phyloP scores from a whole-genome alignment of 2,113 vertebrate genomes.

The Mugil cephalus region DNA sequence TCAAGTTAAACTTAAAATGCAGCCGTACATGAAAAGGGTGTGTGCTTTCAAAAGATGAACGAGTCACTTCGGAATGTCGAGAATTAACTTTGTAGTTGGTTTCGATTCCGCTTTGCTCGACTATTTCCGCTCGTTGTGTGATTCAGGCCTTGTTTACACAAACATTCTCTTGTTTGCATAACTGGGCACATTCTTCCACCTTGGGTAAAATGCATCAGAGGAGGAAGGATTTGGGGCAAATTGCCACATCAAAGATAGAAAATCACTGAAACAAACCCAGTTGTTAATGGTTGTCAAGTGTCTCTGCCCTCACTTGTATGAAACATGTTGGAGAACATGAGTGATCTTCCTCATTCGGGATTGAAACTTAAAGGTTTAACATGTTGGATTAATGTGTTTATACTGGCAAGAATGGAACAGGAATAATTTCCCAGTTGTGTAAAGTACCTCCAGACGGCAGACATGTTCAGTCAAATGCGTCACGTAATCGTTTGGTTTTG shows the following conservation, averaged over 20 bases:
- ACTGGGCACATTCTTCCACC: conserved; percentile 31
- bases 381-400: too few species aligned
- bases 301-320: conserved; percentile 24
- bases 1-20: background rate
- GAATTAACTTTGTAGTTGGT: conserved; percentile 9
- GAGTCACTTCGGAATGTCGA: conserved; percentile 51
- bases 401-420: too few species aligned
- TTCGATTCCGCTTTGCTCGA: conserved; percentile 51
- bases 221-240: conserved; percentile 25
- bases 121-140: conserved; percentile 39
- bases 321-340: background rate
- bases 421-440: too few species aligned
- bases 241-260: conserved; percentile 43
- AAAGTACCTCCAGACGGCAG: too few species aligned
- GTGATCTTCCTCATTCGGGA: too few species aligned
- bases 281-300: conserved; percentile 4
- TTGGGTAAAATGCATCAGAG: conserved; percentile 19
- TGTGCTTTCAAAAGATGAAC: background rate
- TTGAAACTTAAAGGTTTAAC: too few species aligned
- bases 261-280: conserved; percentile 41
- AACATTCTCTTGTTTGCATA: conserved; percentile 36
- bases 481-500: too few species aligned
- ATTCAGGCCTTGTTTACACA: conserved; percentile 49
- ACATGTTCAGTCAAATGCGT: too few species aligned
- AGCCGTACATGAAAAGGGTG: conserved; percentile 8